Evolutionary conservation across 2,797 vertebrate genomes (phyloP).

Genomic region (Tauraco hartlaubi): DNA sequence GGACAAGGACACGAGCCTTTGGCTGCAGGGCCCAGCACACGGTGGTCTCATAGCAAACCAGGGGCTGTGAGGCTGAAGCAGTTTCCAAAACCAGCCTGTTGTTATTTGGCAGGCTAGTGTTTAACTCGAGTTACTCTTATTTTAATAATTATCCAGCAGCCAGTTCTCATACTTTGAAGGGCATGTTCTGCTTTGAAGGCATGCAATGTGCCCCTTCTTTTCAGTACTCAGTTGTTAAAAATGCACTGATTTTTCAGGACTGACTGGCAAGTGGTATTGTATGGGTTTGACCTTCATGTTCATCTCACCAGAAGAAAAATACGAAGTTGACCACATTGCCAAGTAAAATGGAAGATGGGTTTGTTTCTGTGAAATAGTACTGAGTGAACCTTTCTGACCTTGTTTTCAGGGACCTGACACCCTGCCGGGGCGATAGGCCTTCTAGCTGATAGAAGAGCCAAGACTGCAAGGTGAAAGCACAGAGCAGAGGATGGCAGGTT

Average conservation of each 20-base stretch:
- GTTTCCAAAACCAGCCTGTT: background rate
- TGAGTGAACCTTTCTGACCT: background rate
- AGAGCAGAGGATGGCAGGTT: background rate
- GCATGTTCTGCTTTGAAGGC: background rate
- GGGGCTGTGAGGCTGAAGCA: background rate
- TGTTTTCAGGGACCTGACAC: background rate
- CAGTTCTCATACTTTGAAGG: background rate
- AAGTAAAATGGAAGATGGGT: background rate
- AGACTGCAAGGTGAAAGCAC: background rate
- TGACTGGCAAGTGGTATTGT: background rate
- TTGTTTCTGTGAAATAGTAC: background rate
- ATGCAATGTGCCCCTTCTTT: background rate
- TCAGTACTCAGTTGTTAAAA: background rate
- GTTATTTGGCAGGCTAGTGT: background rate
- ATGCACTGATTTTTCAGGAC: background rate
- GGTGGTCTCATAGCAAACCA: background rate
- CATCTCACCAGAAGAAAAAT: background rate
- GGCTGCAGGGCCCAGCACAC: accelerated
- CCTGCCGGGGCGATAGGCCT: background rate
- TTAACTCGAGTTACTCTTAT: background rate
- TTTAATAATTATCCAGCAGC: conserved; percentile 15
- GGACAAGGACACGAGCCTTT: background rate
- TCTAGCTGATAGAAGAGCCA: background rate
- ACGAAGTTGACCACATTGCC: background rate
- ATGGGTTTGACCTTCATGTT: background rate